A percentile compares a stretch with the other conserved stretches of the same genome.
Conservation (phyloP, 2,113 vertebrate genomes). For the Machaerirhynchus nigripectus region DNA sequence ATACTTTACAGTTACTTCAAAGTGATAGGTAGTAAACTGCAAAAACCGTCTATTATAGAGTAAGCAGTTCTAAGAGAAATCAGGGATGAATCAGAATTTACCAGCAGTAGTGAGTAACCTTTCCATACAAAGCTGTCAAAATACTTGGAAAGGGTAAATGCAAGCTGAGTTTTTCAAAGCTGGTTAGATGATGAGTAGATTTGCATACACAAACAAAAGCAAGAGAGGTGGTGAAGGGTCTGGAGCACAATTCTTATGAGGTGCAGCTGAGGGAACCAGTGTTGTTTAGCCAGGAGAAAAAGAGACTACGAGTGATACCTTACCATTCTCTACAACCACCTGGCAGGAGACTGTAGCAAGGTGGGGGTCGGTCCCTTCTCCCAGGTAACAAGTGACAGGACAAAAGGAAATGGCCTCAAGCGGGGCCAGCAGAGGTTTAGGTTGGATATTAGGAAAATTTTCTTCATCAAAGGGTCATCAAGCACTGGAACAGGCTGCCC, state of each 20-base stretch:
- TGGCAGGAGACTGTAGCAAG: background rate
- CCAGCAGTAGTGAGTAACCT: background rate
- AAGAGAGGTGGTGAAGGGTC: background rate
- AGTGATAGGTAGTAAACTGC: background rate
- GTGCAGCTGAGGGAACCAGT: background rate
- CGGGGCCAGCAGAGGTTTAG: background rate
- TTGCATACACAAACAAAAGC: background rate
- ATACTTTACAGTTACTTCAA: background rate
- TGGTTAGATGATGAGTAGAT: background rate
- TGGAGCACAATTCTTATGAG: background rate
- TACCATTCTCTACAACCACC: background rate
- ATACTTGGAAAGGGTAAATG: background rate
- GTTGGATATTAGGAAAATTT: background rate
- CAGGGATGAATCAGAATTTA: background rate
- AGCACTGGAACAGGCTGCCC: background rate
- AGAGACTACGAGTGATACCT: background rate
- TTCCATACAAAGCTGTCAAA: background rate
- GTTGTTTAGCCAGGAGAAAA: background rate
- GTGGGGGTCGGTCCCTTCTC: fast-evolving
- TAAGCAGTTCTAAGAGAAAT: background rate
- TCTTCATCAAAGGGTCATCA: background rate
- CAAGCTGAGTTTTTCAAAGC: background rate
- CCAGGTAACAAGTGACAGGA: background rate
- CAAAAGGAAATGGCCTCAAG: background rate
- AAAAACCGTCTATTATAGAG: background rate